These are phyloP conservation scores for Callorhinus ursinus DNA, from an alignment of 2,113 vertebrate genomes.

Conservation along the genomic window DNA sequence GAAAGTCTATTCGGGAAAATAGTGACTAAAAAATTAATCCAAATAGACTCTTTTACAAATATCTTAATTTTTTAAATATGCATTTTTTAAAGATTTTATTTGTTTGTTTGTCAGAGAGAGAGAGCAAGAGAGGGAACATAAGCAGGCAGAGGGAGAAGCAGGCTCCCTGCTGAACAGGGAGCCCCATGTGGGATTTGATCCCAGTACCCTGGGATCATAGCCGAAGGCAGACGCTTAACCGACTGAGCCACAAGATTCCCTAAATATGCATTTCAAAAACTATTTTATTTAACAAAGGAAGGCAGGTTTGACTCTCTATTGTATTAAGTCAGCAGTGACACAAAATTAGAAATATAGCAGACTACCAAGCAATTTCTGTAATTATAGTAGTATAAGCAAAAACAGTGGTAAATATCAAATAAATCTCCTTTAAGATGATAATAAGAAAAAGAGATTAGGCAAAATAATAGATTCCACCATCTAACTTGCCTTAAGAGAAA, in stretches of 20 bases:
- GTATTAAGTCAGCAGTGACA: not conserved
- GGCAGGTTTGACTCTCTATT: not conserved
- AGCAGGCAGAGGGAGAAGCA: too few relatives aligned
- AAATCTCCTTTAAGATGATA: not conserved
- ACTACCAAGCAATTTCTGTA: not conserved
- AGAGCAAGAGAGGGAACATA: too few relatives aligned
- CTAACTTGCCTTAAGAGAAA: not conserved
- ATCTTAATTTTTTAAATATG: constrained; percentile 25
- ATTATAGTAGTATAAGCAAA: not conserved
- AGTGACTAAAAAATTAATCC: constrained; percentile 33
- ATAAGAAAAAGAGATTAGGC: constrained; percentile 35
- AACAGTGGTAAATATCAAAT: not conserved
- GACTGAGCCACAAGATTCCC: too few relatives aligned
- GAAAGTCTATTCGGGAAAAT: constrained; percentile 19
- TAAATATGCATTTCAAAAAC: constrained; percentile 27
- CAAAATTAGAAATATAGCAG: constrained; percentile 27
- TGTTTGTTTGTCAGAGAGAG: too few relatives aligned
- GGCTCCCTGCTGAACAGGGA: too few relatives aligned
- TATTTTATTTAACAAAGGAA: constrained; percentile 44
- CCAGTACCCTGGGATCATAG: too few relatives aligned
- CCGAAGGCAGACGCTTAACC: too few relatives aligned
- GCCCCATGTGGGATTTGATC: too few relatives aligned
- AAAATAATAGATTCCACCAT: constrained; percentile 37
- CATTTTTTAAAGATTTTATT: not conserved
- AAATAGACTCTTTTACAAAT: not conserved